Percentiles rank a stretch among this genome's conserved stretches.
phyloP scores from a whole-genome alignment of 2,113 vertebrate genomes.

The Rhadina sibilatrix region DNA sequence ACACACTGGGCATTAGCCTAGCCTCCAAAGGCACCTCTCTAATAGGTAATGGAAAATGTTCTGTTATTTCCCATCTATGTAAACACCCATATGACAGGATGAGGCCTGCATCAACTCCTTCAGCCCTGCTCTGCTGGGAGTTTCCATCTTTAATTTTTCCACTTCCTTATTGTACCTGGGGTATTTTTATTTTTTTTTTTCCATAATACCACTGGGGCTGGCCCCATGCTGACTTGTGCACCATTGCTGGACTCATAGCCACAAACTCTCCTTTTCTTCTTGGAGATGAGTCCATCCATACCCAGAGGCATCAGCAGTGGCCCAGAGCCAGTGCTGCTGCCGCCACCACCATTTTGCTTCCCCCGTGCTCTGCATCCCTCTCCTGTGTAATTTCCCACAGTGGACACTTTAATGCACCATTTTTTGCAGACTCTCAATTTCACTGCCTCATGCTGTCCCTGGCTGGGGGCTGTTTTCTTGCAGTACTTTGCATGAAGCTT shows the following conservation, averaged over 20 bases:
- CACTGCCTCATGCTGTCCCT: background rate
- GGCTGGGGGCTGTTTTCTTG: background rate
- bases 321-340: rapidly evolving
- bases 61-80: background rate
- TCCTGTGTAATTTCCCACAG: background rate
- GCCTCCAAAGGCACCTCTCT: background rate
- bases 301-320: background rate
- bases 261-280: background rate
- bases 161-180: background rate
- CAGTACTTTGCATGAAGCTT: background rate
- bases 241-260: background rate
- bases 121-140: background rate
- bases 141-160: background rate
- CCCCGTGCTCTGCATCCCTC: rapidly evolving
- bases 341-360: background rate
- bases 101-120: background rate
- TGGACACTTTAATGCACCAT: rapidly evolving
- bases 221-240: background rate
- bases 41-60: background rate
- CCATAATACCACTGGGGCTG: background rate
- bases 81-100: background rate
- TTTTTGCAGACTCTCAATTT: background rate
- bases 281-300: background rate
- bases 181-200: background rate
- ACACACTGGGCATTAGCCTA: background rate